Percentiles rank a stretch among this genome's conserved stretches.
These are phyloP conservation scores for Arctocebus calabarensis DNA, from an alignment of 2,797 vertebrate species.

Conservation along the genomic window DNA sequence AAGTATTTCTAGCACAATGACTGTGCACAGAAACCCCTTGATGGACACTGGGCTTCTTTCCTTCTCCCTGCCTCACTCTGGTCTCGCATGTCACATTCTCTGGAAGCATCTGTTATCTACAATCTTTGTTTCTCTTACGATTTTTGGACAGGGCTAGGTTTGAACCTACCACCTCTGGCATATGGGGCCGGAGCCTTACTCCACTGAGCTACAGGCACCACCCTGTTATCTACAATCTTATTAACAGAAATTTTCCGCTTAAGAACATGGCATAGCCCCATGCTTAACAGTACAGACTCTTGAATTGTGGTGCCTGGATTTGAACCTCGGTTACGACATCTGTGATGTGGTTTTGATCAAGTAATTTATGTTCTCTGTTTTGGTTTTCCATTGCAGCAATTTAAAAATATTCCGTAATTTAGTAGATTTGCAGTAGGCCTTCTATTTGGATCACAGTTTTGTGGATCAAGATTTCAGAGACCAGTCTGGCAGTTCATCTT, in stretches of 20 bases:
- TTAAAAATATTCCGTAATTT: not conserved
- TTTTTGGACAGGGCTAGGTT: no score
- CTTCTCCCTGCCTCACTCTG: not conserved
- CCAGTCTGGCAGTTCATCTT: not conserved
- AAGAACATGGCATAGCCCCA: not conserved
- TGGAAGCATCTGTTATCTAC: not conserved
- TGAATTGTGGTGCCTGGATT: not conserved
- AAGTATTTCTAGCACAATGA: not conserved
- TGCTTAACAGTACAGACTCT: not conserved
- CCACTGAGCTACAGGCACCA: no score
- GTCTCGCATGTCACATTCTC: not conserved
- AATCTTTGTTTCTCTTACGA: no score
- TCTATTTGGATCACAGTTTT: not conserved
- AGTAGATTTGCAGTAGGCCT: not conserved
- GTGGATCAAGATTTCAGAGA: not conserved
- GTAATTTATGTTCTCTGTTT: not conserved
- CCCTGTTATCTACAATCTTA: not conserved
- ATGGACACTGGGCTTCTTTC: not conserved
- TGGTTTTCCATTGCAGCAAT: not conserved
- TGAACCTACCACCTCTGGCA: no score
- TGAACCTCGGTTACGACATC: not conserved
- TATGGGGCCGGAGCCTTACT: no score
- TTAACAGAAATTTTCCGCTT: not conserved
- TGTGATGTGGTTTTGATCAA: not conserved
- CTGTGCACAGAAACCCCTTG: not conserved